Evolutionary conservation across 2,888 invertebrate genomes (phyloP), one percentile per base, ranked within the genome.

Genomic region (Cyaniris semiargus): DNA sequence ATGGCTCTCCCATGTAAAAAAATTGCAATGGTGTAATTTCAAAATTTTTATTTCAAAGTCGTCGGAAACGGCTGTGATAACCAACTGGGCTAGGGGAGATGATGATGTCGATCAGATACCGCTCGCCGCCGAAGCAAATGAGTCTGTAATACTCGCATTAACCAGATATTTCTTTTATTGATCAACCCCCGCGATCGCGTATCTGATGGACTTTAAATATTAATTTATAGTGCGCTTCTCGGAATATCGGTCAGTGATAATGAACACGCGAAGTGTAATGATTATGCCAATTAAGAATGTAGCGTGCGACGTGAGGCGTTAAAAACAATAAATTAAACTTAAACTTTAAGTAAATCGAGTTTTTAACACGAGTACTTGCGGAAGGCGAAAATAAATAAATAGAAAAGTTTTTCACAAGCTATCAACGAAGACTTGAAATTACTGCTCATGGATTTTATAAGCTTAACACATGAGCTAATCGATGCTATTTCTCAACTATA

Each of bases 231-330:
- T 79, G 77, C 79, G 77, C 80, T 82, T 82, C 82, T 80, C 75
- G 77, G 82, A 81, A 82, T 80, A 82, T 81, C 79, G 78, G 31
- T 76, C 81, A 79, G 78, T 79, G 81, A 82, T 83, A 81, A 78
- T 78, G 77, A 34, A 79, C 83, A 83, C 83, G 83, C 83, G 80
- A 83, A 74, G 58, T 76, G 80, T 80, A 80, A 80, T 79, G 80
- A 82, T 82, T 82, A 82, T 80, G 80, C 82, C 82, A 82, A 82
- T 82, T 82, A 82, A 83, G 77, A 78, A 77, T 77, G 80, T 82
- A 81, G 53, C 78, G 70, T 78, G 53, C 78, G 56, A 72, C 48
- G 76, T 34, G 60, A 78, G 76, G 31, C 23, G 66, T 66, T 66
- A 27, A 53, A 53, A 53, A 27, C 66, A 66, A 66, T 66, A 66